Percentiles rank a stretch among this genome's conserved stretches.
Conservation (phyloP, 2,888 invertebrate species). For the Physocephala rufipes region DNA sequence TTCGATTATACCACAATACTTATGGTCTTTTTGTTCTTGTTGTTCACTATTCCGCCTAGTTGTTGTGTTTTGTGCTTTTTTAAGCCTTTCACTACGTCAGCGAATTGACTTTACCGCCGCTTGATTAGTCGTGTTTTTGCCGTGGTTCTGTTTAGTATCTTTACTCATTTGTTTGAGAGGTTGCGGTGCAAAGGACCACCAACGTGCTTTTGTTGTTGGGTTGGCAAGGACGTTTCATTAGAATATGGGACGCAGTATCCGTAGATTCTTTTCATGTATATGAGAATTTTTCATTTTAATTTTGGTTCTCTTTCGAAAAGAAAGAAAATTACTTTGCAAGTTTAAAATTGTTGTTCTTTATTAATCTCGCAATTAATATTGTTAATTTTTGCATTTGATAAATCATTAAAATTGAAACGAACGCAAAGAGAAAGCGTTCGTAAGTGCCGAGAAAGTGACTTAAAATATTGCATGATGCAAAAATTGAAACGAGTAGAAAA, state of each 20-base stretch:
- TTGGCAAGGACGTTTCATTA: neutral
- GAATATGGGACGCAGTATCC: slow-evolving; percentile 48
- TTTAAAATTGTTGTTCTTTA: too few relatives aligned
- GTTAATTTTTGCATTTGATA: neutral
- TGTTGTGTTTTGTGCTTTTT: neutral
- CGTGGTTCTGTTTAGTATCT: slow-evolving; percentile 15
- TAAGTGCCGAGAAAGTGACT: too few relatives aligned
- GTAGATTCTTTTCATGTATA: slow-evolving; percentile 47
- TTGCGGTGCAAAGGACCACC: slow-evolving; percentile 4
- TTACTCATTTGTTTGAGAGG: too few relatives aligned
- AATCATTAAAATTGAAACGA: neutral
- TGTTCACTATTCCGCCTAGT: neutral
- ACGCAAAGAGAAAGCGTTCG: too few relatives aligned
- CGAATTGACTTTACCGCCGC: slow-evolving; percentile 20
- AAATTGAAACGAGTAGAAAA: too few relatives aligned
- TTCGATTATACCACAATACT: slow-evolving; percentile 13
- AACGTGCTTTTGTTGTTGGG: too few relatives aligned
- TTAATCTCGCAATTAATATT: too few relatives aligned
- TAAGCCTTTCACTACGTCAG: neutral
- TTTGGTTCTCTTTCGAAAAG: neutral
- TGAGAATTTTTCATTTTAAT: too few relatives aligned
- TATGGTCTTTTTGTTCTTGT: slow-evolving; percentile 2
- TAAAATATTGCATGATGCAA: too few relatives aligned
- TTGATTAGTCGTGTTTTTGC: slow-evolving; percentile 39
- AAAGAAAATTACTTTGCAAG: too few relatives aligned